Evolutionary conservation across 2,888 invertebrate species (phyloP), one percentile per base, ranked within the genome.

Genomic region (Xylota segnis): DNA sequence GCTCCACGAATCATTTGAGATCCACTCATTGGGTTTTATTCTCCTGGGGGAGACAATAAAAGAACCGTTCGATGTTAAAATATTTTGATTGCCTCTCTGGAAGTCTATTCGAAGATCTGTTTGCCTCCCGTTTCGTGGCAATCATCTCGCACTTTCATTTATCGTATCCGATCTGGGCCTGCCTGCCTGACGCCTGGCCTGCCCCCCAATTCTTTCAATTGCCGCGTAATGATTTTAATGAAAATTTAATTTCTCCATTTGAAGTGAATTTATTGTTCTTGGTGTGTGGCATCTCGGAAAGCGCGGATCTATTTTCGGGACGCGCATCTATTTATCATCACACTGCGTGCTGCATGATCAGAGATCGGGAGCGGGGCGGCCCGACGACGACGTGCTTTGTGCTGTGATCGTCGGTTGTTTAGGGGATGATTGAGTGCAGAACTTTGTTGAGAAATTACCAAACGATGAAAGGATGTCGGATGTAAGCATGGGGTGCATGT

Each of bases 201-300:
- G 59, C 59, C 45, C 75, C 84, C 59, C 54, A 40, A 66, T 68
- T 43, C 50, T 18, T 74, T 68, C 79, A 82, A 86, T 86, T 86
- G 76, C 86, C 71, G 40, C 61, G 68, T 90, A 90, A 91, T 91
- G 90, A 89, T 89, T 91, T 90, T 90, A 91, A 91, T 91, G 90
- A 91, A 91, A 91, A 88, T 90, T 90, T 90, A 91, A 91, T 91
- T 23, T 89, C 89, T 88, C 88, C 72, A 72, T 89, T 88, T 90
- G 89, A 89, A 88, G 89, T 89, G 88, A 91, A 91, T 91, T 91
- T 91, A 91, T 91, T 91, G 90, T 90, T 89, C 87, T 76, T 84
- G 54, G 83, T 90, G 90, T 90, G 90, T 88, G 90, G 90, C 90
- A 90, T 66, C 6, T 47, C 5, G 23, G 34, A 40, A 45, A 65